These are phyloP conservation scores for Drosophila siamana DNA, from an alignment of 2,888 invertebrate genomes.

Conservation along the genomic window DNA sequence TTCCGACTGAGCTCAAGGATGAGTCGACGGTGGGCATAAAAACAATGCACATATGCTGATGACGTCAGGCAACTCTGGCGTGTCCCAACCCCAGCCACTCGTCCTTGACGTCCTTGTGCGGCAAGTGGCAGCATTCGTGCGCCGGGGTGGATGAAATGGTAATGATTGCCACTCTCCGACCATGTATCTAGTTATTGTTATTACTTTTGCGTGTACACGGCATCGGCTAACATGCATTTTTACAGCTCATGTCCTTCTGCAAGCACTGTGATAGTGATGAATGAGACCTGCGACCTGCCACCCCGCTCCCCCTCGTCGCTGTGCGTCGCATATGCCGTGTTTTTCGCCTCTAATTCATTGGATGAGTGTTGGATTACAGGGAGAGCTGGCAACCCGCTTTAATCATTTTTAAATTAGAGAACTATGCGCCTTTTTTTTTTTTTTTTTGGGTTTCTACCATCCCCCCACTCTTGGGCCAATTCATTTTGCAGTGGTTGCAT, in stretches of 20 bases:
- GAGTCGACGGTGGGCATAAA: conserved; percentile 23
- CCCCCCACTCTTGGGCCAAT: conserved; percentile 21
- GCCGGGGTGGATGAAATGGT: conserved; percentile 62
- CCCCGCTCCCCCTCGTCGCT: conserved; percentile 12
- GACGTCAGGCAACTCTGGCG: conserved; percentile 43
- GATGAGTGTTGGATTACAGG: conserved; percentile 83
- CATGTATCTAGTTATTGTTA: conserved; percentile 68
- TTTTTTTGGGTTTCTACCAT: no score
- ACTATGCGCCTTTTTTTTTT: conserved; percentile 68
- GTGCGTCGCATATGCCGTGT: conserved; percentile 74
- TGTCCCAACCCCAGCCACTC: conserved; percentile 42
- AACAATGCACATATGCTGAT: conserved; percentile 77
- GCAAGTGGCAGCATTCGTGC: conserved; percentile 67
- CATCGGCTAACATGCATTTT: conserved; percentile 43
- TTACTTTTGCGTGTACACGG: conserved; percentile 70
- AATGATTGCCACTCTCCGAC: conserved; percentile 12
- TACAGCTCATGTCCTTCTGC: conserved; percentile 41
- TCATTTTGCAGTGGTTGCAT: conserved; percentile 54
- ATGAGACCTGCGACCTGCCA: conserved; percentile 42
- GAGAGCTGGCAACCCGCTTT: conserved; percentile 66
- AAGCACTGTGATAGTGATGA: conserved; percentile 62
- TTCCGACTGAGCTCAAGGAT: conserved; percentile 24
- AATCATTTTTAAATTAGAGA: conserved; percentile 83
- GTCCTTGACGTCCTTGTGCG: conserved; percentile 69
- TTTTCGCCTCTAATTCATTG: conserved; percentile 73